Base-by-base conservation (phyloP, 35 echinoderm and acorn worm genomes). In the Amphiura filiformis region DNA sequence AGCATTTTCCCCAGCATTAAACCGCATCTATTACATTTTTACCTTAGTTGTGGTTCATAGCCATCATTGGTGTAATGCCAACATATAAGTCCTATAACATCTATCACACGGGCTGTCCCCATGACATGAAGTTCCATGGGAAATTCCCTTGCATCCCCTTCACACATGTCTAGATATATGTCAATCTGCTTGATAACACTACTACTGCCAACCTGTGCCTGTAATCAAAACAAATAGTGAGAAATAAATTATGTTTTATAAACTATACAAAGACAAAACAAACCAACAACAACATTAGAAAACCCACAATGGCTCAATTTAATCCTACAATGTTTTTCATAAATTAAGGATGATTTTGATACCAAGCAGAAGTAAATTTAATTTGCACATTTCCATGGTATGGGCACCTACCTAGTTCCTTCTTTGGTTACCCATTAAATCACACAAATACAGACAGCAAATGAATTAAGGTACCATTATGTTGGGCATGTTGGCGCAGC, bases 61-160 rank as follows among this genome's bases (percentile, higher is more conserved):
- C 96, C 96, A 37, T 95, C 82, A 52, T 99, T 99, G 32, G 87
- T 87, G 81, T 99, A 99, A 39, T 99, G 93, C 90, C 93, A 99
- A 79, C 96, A 99, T 61, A 99, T 94, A 0, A 99, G 90, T 31
- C 96, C 96, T 75, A 99, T 91, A n/a, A 99, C 80, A 37, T 99
- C 96, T 17, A 88, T 78, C 41, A 99, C 93, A 56, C 88, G 92
- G 32, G 96, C 96, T 14, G 91, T 92, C 57, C 85, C 80, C 32
- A 94, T 79, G 17, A 99, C 93, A 75, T 91, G 75, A 0, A 99
- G 80, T 3, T 75, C 88, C 64, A 99, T 36, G 32, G 93, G 93
- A 35, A 92, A 91, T 28, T 90, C 89, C 30, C 87, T 88, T 0
- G 88, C 79, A 17, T 91, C 88, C 0, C 82, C 89, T 38, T 92